phyloP scores from a whole-genome alignment of 2,113 vertebrate genomes.

The Progne subis region DNA sequence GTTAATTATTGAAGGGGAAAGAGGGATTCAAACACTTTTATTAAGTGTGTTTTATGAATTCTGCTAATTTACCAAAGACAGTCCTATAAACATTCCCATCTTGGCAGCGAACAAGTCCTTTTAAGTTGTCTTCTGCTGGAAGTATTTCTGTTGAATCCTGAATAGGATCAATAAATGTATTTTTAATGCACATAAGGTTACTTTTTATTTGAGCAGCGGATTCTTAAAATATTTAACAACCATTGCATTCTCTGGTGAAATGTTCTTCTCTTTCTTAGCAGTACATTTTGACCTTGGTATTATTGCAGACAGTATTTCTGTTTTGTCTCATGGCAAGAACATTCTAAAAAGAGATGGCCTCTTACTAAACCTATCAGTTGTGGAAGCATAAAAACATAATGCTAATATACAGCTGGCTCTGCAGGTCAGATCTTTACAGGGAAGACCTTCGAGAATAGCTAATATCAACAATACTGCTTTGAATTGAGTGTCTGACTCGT shows the following conservation, averaged over 20 bases:
- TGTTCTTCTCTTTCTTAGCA: not conserved
- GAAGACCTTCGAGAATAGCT: not conserved
- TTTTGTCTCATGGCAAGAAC: not conserved
- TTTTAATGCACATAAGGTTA: constrained; percentile 12
- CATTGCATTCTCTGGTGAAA: constrained; percentile 8
- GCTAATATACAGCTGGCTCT: not conserved
- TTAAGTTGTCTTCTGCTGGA: not conserved
- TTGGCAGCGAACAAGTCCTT: not conserved
- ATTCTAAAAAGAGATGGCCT: not conserved
- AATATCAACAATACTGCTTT: not conserved
- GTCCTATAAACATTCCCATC: not conserved
- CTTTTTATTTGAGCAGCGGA: constrained; percentile 33
- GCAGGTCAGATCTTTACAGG: not conserved
- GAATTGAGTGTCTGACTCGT: not conserved
- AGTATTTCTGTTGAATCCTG: constrained; percentile 11
- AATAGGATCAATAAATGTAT: constrained; percentile 27
- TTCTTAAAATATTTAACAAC: constrained; percentile 60
- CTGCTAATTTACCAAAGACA: not conserved
- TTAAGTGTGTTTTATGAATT: not conserved
- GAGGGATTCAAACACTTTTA: not conserved
- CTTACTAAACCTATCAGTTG: constrained; percentile 44
- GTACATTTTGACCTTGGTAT: constrained; percentile 1
- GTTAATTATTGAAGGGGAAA: not conserved
- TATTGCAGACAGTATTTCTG: constrained; percentile 27
- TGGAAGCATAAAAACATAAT: not conserved